These are phyloP conservation scores for Chaetops frenatus DNA, from an alignment of 2,113 vertebrate species.

Conservation along the genomic window DNA sequence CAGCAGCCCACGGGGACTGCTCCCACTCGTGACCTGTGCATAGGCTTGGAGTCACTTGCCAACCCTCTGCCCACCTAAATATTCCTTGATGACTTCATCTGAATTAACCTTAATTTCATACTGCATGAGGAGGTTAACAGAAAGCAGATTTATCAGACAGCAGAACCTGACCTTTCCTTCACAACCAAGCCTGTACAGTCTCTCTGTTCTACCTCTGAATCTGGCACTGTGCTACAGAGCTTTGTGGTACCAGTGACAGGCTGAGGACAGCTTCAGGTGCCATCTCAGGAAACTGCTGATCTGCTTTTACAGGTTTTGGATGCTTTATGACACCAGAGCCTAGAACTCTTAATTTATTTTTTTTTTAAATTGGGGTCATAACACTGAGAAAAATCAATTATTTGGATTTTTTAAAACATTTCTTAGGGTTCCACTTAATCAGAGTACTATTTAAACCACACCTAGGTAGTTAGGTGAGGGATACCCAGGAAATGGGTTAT, in stretches of 20 bases:
- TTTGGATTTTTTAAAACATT: background rate
- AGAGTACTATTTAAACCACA: background rate
- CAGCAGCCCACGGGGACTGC: background rate
- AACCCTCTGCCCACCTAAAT: background rate
- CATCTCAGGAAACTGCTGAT: background rate
- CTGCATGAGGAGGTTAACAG: background rate
- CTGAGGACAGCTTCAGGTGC: background rate
- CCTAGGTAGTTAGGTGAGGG: fast-evolving
- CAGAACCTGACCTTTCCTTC: background rate
- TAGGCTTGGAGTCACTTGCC: background rate
- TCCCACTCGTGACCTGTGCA: background rate
- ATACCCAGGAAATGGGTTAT: background rate
- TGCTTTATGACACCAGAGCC: background rate
- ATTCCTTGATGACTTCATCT: background rate
- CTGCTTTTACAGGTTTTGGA: background rate
- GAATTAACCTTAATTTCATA: background rate
- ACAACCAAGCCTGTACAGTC: background rate
- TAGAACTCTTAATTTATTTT: background rate
- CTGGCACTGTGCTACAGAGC: background rate
- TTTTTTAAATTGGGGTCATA: background rate
- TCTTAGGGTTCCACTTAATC: background rate
- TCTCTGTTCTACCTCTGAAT: background rate
- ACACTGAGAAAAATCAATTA: background rate
- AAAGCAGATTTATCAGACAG: background rate
- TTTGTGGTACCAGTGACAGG: background rate